These are phyloP conservation scores for Empis livida DNA, from an alignment of 2,888 invertebrate species.

Conservation along the genomic window DNA sequence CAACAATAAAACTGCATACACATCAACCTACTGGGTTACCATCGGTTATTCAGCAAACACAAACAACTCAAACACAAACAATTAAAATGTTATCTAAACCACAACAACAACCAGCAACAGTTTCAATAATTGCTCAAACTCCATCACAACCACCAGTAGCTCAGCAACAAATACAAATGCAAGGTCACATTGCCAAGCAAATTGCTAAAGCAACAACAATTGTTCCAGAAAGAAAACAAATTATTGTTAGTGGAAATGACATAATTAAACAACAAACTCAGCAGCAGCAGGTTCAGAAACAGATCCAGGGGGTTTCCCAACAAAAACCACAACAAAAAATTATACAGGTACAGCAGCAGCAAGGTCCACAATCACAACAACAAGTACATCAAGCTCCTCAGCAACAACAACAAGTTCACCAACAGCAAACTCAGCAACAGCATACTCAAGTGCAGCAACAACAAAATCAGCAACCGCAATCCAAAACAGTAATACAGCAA, in stretches of 20 bases:
- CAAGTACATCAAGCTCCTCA: slow-evolving; percentile 8
- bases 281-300: slow-evolving; percentile 12
- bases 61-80: slow-evolving; percentile 28
- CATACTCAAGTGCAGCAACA: slow-evolving; percentile 1
- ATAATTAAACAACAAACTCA: slow-evolving; percentile 16
- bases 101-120: slow-evolving; percentile 13
- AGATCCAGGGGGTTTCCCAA: slow-evolving; percentile 11
- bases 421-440: slow-evolving; percentile 3
- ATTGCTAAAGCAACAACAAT: slow-evolving; percentile 10
- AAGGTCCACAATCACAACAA: slow-evolving; percentile 9
- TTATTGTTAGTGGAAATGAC: slow-evolving; percentile 12
- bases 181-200: slow-evolving; percentile 6
- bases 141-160: slow-evolving; percentile 5
- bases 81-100: slow-evolving; percentile 36
- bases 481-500: no score
- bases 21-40: slow-evolving; percentile 26
- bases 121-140: slow-evolving; percentile 2
- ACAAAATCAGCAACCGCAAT: not conserved
- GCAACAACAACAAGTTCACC: slow-evolving; percentile 2
- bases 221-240: slow-evolving; percentile 8
- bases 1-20: slow-evolving; percentile 40
- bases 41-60: slow-evolving; percentile 2
- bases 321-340: slow-evolving; percentile 8
- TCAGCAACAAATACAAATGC: slow-evolving; percentile 8
- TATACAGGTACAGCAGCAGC: slow-evolving; percentile 13